A percentile compares a stretch with the other conserved stretches of the same genome.
Evolutionary conservation across 1,140 invertebrate species (phyloP).

Genomic region (Papilio polytes): DNA sequence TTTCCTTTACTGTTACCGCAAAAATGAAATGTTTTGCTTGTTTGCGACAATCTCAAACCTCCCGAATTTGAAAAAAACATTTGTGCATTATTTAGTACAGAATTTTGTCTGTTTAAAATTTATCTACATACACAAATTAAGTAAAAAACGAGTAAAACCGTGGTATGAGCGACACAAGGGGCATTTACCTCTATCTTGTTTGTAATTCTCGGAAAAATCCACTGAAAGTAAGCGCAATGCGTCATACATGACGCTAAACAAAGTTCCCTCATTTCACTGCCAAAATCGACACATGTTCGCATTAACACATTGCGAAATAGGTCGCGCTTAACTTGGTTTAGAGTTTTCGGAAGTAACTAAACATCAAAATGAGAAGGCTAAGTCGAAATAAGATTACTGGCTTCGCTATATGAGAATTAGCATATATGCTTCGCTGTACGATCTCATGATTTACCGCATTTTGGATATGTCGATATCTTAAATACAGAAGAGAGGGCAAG

Average conservation of each 20-base stretch:
- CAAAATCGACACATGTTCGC: constrained; percentile 37
- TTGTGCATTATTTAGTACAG: too few relatives aligned
- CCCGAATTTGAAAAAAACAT: too few relatives aligned
- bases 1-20: too few relatives aligned
- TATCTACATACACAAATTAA: too few relatives aligned
- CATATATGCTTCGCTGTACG: background rate
- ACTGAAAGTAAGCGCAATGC: constrained; percentile 34
- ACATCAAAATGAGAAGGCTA: constrained; percentile 25
- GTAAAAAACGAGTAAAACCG: too few relatives aligned
- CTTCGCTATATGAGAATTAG: background rate
- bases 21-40: too few relatives aligned
- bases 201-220: background rate
- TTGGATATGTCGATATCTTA: background rate
- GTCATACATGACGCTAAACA: constrained; percentile 23
- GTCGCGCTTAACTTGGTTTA: constrained; percentile 28
- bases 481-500: background rate
- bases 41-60: too few relatives aligned
- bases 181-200: background rate
- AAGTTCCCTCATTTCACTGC: constrained; percentile 39
- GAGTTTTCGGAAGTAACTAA: constrained; percentile 28
- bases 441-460: background rate
- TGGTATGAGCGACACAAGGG: too few relatives aligned
- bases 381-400: constrained; percentile 19
- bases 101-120: too few relatives aligned
- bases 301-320: constrained; percentile 39